phyloP scores from a whole-genome alignment of 2,888 invertebrate species.

The Melipona beecheii region DNA sequence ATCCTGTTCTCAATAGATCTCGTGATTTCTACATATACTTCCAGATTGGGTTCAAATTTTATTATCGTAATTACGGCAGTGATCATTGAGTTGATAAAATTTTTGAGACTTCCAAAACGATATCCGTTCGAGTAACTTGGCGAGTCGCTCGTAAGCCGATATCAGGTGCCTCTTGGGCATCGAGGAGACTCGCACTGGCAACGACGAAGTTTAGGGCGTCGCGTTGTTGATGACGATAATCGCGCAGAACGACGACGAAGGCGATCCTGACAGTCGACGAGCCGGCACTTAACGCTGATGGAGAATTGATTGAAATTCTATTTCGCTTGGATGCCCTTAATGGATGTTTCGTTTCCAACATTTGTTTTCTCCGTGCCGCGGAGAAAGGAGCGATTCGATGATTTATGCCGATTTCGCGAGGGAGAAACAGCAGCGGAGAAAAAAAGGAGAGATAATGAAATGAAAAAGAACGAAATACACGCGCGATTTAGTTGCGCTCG shows the following conservation, averaged over 20 bases:
- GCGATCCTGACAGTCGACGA: conserved; percentile 36
- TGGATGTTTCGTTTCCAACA: conserved; percentile 47
- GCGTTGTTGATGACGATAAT: conserved; percentile 66
- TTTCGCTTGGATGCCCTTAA: conserved; percentile 29
- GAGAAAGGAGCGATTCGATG: conserved; percentile 42
- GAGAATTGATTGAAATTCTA: conserved; percentile 52
- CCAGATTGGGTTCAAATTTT: background rate
- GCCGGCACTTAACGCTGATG: conserved; percentile 39
- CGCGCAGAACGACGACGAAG: conserved; percentile 36
- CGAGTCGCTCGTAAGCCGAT: background rate
- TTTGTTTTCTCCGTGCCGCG: conserved; percentile 35
- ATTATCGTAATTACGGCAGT: background rate
- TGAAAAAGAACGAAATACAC: background rate
- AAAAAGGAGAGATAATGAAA: background rate
- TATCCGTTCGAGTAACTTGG: background rate
- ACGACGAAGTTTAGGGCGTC: conserved; percentile 46
- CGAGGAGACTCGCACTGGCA: conserved; percentile 21
- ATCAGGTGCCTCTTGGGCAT: background rate
- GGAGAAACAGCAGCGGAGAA: background rate
- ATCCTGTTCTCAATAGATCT: background rate
- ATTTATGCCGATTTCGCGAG: conserved; percentile 42
- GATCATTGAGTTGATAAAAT: no score
- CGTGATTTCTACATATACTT: background rate
- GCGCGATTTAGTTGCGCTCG: conserved; percentile 12
- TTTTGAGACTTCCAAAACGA: no score